Conservation (phyloP, 2,888 invertebrate species). For the Acanthosepion pharaonis region DNA sequence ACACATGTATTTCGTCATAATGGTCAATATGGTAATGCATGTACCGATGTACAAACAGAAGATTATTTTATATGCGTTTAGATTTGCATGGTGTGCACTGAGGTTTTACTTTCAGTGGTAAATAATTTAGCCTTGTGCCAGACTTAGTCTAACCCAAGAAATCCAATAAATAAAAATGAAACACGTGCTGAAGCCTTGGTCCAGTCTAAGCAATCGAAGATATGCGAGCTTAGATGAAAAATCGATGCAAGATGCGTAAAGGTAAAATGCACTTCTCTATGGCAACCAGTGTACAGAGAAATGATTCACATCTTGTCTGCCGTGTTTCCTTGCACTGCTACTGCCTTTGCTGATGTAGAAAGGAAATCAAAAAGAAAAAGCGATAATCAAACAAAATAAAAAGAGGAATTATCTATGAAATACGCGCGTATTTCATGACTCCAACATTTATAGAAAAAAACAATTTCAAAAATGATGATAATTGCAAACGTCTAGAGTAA, state of each 20-base stretch:
- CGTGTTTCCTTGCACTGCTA: neutral
- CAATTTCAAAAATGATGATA: no score
- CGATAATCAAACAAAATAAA: no score
- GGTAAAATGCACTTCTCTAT: constrained; percentile 33
- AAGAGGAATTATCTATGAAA: neutral
- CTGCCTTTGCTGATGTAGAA: neutral
- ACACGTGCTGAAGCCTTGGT: neutral
- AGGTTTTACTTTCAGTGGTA: neutral
- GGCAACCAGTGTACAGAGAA: constrained; percentile 14
- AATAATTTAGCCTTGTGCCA: neutral
- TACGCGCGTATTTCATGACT: no score
- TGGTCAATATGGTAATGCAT: no score
- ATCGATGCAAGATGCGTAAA: neutral
- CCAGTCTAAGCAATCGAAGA: neutral
- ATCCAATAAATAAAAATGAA: neutral
- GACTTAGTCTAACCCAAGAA: neutral
- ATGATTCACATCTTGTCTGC: neutral
- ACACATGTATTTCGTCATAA: no score
- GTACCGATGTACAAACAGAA: no score
- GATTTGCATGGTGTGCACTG: no score
- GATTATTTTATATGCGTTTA: no score
- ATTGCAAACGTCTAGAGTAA: neutral
- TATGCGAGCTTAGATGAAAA: neutral
- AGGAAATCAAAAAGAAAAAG: neutral
- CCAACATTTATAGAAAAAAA: neutral